Evolutionary conservation across 2,797 vertebrate species (phyloP), one percentile per base, ranked within the genome.

Genomic region (Squalus acanthias): DNA sequence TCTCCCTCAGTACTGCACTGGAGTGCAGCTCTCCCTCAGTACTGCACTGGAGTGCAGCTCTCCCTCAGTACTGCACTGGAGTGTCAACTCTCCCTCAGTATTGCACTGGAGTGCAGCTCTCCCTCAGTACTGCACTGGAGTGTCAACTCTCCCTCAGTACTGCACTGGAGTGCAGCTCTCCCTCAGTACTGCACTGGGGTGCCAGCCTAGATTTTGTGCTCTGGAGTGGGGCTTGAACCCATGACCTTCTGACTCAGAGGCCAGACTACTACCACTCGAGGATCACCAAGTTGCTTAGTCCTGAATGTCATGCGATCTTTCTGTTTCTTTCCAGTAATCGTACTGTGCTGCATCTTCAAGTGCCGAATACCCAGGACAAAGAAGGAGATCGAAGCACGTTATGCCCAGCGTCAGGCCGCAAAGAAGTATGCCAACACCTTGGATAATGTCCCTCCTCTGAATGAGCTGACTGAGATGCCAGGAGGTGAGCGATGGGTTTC

Each of bases 261-360:
- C 10, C 1, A 91, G 13, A n/a, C 57, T 63, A n/a, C 60, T 15
- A 17, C 57, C 13, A n/a, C 29, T 8, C 15, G 1, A 63, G 0
- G 60, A 91, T 63, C 57, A 91, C 26, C 88, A 63, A 33, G 1
- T 33, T 65, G 1, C 88, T 91, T 91, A 57, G 50, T 53, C 50
- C 85, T 65, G 57, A 65, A 17, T 26, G 9, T 96, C 69, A 70
- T 63, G 15, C 76, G 76, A 76, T 39, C n/a, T 63, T 82, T 88
- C 33, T 85, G 46, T 63, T 88, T 96, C 91, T 69, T 93, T 93
- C 22, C 91, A 99, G 99, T 99, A n/a, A 99, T 99, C 97, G 99
- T 99, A 0, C 97, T 99, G 15, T 99, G 99, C 97, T 99, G 99
- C 94, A 98, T 99, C 97, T 99, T 99, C 98, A 99, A 99, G 97